Base-by-base conservation (phyloP, 37 sponge, comb jelly and placozoan genomes). In the Agelas oroides region DNA sequence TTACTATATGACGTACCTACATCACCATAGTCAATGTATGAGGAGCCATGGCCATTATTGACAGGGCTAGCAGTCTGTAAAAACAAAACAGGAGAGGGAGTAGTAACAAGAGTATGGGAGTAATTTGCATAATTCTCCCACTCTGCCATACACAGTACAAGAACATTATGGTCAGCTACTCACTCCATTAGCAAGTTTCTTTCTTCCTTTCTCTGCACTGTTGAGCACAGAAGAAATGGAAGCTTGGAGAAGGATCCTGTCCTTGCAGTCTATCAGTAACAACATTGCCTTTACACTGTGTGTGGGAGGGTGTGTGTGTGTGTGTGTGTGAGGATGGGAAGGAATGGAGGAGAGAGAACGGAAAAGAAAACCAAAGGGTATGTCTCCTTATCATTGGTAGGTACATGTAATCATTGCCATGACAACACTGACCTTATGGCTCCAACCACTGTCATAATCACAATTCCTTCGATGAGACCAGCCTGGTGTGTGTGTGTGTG, bases 281-380 rank as follows among this genome's bases (percentile, higher is more conserved):
- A 97, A 65, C 94, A 97, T 93, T 27, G 97, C 92, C 60, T 92
- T 94, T 16, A 93, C 85, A 89, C 97, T 97, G 89, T 23, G 80
- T 54, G 12, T 5, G 8, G 3, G 46, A n/a, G n/a, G n/a, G n/a
- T n/a, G n/a, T n/a, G n/a, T 97, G 89, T 23, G 80, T 54, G 12
- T 5, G 8, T 46, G 46, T 97, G 89, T 23, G 80, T 54, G 12
- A 12, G 8, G 3, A 8, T 8, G 8, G 8, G 46, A 8, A 46
- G 46, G 46, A 8, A 46, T 12, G 46, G 46, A 8, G 8, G 46
- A 46, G 46, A 8, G 46, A 46, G 8, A 8, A 46, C 46, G 46
- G 46, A 46, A 8, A 8, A 46, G 46, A 8, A 8, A 46, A 8
- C 6, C 6, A 8, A 46, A 46, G 46, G 46, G 46, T 3, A 46